Percentiles rank a stretch among this genome's conserved stretches.
Evolutionary conservation across 2,113 vertebrate genomes (phyloP).

Genomic region (Tiliqua scincoides): DNA sequence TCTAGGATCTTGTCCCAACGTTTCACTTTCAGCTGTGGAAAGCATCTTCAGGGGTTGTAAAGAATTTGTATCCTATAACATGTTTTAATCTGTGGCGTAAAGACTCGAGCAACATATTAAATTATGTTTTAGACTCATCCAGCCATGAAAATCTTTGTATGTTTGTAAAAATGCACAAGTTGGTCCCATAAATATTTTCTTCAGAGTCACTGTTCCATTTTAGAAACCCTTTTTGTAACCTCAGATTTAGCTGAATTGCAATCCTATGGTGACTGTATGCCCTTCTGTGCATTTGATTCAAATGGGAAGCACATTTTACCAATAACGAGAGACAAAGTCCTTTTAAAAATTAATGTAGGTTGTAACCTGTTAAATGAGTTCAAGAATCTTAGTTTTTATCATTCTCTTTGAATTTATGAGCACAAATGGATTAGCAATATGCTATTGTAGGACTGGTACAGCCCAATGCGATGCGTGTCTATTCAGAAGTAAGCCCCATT

Average conservation of each 20-base stretch:
- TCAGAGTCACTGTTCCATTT: background rate
- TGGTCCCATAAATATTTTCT: background rate
- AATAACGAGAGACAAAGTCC: background rate
- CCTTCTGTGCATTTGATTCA: background rate
- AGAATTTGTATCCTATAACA: too few species aligned
- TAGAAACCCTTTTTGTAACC: background rate
- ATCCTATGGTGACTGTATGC: background rate
- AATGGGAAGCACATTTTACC: background rate
- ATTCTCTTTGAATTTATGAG: conserved; percentile 24
- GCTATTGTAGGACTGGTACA: background rate
- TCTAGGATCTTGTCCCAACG: too few species aligned
- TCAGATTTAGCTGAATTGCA: background rate
- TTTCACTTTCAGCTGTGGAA: too few species aligned
- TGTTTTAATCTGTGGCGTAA: too few species aligned
- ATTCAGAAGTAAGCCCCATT: too few species aligned
- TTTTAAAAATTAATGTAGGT: background rate
- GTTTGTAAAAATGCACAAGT: too few species aligned
- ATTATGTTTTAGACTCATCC: too few species aligned
- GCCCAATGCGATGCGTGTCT: too few species aligned
- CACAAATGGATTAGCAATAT: conserved; percentile 24
- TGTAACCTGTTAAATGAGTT: background rate
- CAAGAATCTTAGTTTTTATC: background rate
- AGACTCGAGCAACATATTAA: too few species aligned
- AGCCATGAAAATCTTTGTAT: too few species aligned
- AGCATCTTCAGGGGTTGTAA: too few species aligned